Evolutionary conservation across 2,888 invertebrate species (phyloP).

Genomic region (Drosophila buzzatii): DNA sequence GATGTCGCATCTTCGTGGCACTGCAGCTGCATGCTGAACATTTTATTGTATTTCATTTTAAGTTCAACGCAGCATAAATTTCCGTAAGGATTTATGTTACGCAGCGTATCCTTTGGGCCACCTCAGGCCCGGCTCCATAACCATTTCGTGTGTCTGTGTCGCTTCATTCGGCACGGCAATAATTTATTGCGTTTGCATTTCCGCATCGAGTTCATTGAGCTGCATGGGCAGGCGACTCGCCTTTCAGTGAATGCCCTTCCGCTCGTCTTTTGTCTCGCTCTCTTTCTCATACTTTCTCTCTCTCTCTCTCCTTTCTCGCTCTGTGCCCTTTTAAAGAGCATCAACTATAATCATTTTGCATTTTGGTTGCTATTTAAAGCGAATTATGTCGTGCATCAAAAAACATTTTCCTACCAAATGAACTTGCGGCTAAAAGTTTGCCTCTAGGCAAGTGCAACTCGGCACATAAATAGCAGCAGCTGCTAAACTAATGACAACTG

Average conservation of each 20-base stretch:
- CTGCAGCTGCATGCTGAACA: constrained; percentile 51
- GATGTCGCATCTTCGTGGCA: constrained; percentile 44
- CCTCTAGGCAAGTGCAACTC: constrained; percentile 35
- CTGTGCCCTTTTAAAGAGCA: constrained; percentile 34
- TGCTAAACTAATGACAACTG: constrained; percentile 66
- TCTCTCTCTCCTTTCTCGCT: constrained; percentile 39
- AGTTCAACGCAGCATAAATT: constrained; percentile 78
- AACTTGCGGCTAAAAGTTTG: constrained; percentile 51
- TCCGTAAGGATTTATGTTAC: constrained; percentile 72
- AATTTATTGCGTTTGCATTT: constrained; percentile 73
- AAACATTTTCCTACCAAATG: constrained; percentile 33
- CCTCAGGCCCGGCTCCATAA: not conserved
- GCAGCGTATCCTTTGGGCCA: constrained; percentile 31
- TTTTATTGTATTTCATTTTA: constrained; percentile 78
- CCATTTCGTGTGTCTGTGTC: constrained; percentile 32
- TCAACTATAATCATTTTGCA: constrained; percentile 35
- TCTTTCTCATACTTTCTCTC: constrained; percentile 39
- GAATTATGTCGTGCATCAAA: constrained; percentile 50
- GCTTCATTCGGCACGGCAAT: constrained; percentile 58
- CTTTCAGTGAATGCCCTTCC: constrained; percentile 41
- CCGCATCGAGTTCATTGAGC: constrained; percentile 73
- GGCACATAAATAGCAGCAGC: constrained; percentile 67
- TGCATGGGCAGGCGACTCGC: constrained; percentile 39
- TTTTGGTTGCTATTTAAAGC: constrained; percentile 48
- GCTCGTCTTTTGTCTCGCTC: constrained; percentile 19